Evolutionary conservation across 2,888 invertebrate species (phyloP), one percentile per base, ranked within the genome.

Genomic region (Limenitis camilla): DNA sequence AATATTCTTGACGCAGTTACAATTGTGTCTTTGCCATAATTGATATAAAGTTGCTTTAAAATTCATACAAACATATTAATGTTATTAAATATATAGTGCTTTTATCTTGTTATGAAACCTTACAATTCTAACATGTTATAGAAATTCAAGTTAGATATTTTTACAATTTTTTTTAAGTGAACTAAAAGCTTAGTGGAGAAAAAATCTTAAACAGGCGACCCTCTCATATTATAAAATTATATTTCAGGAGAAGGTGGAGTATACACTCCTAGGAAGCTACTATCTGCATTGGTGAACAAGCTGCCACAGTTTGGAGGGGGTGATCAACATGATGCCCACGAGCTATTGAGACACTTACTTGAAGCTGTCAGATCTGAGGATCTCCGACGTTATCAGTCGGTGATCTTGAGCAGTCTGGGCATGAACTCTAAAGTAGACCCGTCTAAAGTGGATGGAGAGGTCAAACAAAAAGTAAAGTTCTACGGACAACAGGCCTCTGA

Each of bases 251-350:
- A 90, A 59, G 81, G 87, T 4, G 90, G 91, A 9, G 91, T 92
- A 19, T 91, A 89, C 61, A 91, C 86, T 27, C 94, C 94, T 0
- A 76, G 89, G 28, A 89, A 90, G 67, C 81, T 94, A 42, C 88
- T 93, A 30, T 87, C 88, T 1, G 90, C 90, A 53, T 83, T 94
- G 27, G 91, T 91, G 52, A 86, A 81, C 61, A 92, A 92, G 63
- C 88, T 92, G 71, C 94, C 95, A 0, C 94, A 97, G 74, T 98
- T 98, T 76, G 93, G 94, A 47, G 97, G 97, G 7, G 96, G 94
- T 2, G 95, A 97, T 66, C 98, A 99, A 71, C 99, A 99, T 71
- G 99, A 99, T 76, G 93, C 98, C 0, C 99, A 99, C 69, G 99
- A 99, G 77, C 83, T 99, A 50, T 88, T 99, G 11, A 87, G 98